Conservation (phyloP, 2,888 invertebrate species). For the Tinea trinotella region DNA sequence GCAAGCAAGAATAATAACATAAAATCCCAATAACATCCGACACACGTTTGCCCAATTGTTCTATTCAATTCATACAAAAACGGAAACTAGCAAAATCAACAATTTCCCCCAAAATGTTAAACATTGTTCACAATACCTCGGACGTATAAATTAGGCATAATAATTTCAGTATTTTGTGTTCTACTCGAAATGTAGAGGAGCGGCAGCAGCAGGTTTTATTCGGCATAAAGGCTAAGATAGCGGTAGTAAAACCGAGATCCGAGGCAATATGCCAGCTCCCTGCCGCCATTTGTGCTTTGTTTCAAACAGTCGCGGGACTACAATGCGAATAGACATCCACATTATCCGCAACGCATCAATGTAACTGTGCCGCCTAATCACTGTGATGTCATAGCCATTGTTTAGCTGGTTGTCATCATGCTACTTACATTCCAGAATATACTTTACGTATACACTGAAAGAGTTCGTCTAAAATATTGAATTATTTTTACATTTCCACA, state of each 20-base stretch:
- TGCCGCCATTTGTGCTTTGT: slow-evolving; percentile 55
- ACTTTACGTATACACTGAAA: not conserved
- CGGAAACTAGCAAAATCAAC: slow-evolving; percentile 11
- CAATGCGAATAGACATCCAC: slow-evolving; percentile 31
- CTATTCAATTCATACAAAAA: slow-evolving; percentile 5
- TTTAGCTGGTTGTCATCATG: not conserved
- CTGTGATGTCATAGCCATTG: slow-evolving; percentile 7
- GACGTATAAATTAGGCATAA: slow-evolving; percentile 14
- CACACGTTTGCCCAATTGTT: not conserved
- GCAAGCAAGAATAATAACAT: slow-evolving; percentile 4
- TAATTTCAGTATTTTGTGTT: slow-evolving; percentile 15
- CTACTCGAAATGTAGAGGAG: slow-evolving; percentile 11
- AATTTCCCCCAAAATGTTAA: slow-evolving; percentile 8
- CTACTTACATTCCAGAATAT: not conserved
- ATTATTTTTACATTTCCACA: no score
- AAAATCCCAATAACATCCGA: not conserved
- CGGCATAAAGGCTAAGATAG: slow-evolving; percentile 61
- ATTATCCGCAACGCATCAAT: not conserved
- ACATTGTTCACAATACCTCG: slow-evolving; percentile 4
- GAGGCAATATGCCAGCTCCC: slow-evolving; percentile 60
- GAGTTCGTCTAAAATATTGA: no score
- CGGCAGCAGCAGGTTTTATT: slow-evolving; percentile 53
- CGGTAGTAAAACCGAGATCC: slow-evolving; percentile 56
- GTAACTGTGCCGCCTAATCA: slow-evolving; percentile 1
- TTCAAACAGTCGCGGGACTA: slow-evolving; percentile 48